These are phyloP conservation scores for Fistularia commersonii DNA, from an alignment of 2,797 vertebrate genomes.

Conservation along the genomic window DNA sequence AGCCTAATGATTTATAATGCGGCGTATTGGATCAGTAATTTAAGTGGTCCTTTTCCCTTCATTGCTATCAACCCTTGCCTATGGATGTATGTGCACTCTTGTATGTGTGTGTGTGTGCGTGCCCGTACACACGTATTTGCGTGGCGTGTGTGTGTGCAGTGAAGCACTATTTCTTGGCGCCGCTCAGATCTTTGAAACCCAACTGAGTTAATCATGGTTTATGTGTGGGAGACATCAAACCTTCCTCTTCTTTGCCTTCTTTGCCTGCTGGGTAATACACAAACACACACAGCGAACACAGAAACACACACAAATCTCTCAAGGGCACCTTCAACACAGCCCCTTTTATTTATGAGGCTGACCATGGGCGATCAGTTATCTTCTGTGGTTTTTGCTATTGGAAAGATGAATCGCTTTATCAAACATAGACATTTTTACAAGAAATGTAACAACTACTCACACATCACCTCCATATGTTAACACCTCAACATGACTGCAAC, in stretches of 20 bases:
- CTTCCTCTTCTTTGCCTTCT: constrained; percentile 46
- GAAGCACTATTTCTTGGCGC: constrained; percentile 39
- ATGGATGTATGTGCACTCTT: background rate
- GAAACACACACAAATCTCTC: constrained; percentile 23
- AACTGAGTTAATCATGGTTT: constrained; percentile 74
- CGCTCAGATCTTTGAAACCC: constrained; percentile 59
- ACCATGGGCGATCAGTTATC: constrained; percentile 45
- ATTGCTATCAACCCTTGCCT: constrained; percentile 18
- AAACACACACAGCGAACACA: constrained; percentile 10
- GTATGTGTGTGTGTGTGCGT: constrained; percentile 16
- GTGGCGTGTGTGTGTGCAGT: constrained; percentile 9
- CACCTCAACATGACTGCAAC: background rate
- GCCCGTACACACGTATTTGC: background rate
- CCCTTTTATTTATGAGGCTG: constrained; percentile 48
- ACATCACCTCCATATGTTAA: constrained; percentile 12
- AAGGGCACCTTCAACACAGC: constrained; percentile 11
- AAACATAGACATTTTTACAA: constrained; percentile 24
- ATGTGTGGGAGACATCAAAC: constrained; percentile 69
- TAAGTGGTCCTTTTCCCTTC: constrained; percentile 9
- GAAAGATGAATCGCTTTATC: constrained; percentile 41
- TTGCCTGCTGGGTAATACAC: constrained; percentile 45
- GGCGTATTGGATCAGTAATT: constrained; percentile 36
- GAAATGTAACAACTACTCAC: constrained; percentile 10
- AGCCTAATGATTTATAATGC: constrained; percentile 59
- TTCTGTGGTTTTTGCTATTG: constrained; percentile 12